Base-by-base conservation (phyloP, 1,140 invertebrate species). In the Drosophila mayri region DNA sequence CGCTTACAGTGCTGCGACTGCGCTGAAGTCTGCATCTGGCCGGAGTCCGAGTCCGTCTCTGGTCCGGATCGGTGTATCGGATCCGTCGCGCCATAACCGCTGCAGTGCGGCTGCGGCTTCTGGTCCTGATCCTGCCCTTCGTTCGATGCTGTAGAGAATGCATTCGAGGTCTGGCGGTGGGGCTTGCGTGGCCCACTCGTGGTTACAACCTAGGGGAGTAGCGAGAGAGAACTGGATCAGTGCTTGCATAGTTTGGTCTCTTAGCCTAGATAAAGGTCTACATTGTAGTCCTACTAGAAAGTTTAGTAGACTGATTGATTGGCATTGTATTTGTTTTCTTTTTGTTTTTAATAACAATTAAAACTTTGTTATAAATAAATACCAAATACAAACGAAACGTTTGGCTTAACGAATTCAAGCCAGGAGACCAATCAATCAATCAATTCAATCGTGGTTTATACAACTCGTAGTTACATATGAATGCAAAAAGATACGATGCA, bases 121-220 rank as follows among this genome's bases (percentile, higher is more conserved):
- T 68, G 60, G 6, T 84, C 68, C 25, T 62, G 81, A 50, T 83
- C 91, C 49, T 79, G 76, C 93, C 54, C 66, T 9, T 92, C 91
- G 28, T 79, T 79, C 11, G 92, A 70, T 85, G 74, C 76, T 1
- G 78, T 92, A 37, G 88, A 85, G 74, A 93, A 92, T 52, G 90
- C 92, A 80, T 93, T 93, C 8, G 92, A 92, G 35, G 91, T 87
- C 64, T 93, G 92, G 32, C 96, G 94, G 88, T 95, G 95, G 9
- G 96, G 95, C 92, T 96, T 96, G 54, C 95, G 94, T 66, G 96
- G 95, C 47, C 96, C 96, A 91, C 95, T 93, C 64, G 95, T 95
- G 58, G 95, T 96, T 95, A 96, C 94, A 95, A 97, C 96, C 96
- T 96, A 70, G 54, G 32, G 32, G n/a, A 30, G 72, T 43, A 37